phyloP scores from a whole-genome alignment of 1,140 invertebrate species.

The Scaptomyza pallida region DNA sequence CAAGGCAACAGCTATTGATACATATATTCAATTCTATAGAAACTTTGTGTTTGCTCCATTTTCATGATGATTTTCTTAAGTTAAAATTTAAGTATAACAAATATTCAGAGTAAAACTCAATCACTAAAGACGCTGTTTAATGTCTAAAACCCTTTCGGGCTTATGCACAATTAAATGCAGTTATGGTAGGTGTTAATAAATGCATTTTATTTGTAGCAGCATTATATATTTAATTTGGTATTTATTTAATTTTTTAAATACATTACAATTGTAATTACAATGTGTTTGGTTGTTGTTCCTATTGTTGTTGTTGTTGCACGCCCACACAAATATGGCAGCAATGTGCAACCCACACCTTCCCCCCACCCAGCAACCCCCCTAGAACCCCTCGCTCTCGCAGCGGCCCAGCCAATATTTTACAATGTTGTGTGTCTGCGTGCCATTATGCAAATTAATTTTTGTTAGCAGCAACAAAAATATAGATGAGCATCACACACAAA shows the following conservation, averaged over 20 bases:
- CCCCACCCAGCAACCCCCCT: too few relatives aligned
- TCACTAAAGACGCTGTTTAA: too few relatives aligned
- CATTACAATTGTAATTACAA: conserved; percentile 20
- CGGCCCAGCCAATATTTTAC: not conserved
- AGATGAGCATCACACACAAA: conserved; percentile 38
- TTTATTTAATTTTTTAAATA: not conserved
- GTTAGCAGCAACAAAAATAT: conserved; percentile 60
- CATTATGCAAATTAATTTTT: conserved; percentile 82
- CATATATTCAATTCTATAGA: not conserved
- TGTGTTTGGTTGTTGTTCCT: too few relatives aligned
- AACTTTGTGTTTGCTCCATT: too few relatives aligned
- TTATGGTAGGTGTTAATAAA: not conserved
- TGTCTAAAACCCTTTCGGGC: not conserved
- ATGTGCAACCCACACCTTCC: not conserved
- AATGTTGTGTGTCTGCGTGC: conserved; percentile 1
- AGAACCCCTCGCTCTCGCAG: conserved; percentile 13
- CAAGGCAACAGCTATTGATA: too few relatives aligned
- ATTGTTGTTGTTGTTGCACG: conserved; percentile 2
- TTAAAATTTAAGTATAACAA: too few relatives aligned
- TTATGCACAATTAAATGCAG: not conserved
- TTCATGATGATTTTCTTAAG: too few relatives aligned
- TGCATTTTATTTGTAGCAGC: not conserved
- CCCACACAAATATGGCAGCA: conserved; percentile 17
- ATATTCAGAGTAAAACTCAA: too few relatives aligned
- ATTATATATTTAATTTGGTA: not conserved